Conservation (phyloP, 2,113 vertebrate genomes). For the Otus sunia region DNA sequence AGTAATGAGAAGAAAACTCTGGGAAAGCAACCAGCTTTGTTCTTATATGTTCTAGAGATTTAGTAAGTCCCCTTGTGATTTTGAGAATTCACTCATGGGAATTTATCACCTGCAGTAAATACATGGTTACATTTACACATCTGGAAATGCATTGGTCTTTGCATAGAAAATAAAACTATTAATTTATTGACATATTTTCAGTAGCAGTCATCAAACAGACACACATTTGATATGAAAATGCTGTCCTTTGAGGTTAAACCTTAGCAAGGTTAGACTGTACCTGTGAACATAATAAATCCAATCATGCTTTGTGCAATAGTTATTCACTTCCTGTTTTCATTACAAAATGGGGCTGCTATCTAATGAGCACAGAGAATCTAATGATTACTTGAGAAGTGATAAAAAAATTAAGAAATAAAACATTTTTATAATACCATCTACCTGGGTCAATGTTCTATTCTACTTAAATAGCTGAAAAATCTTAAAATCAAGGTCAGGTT, state of each 20-base stretch:
- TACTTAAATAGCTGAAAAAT: background rate
- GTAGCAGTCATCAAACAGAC: background rate
- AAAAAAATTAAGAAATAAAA: background rate
- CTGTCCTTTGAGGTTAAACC: background rate
- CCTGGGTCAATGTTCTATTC: background rate
- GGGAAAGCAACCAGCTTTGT: background rate
- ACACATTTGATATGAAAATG: background rate
- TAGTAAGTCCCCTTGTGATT: background rate
- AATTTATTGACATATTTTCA: background rate
- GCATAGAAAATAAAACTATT: background rate
- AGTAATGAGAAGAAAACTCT: background rate
- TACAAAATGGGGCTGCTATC: background rate
- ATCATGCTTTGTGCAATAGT: background rate
- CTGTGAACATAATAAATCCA: background rate
- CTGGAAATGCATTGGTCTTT: background rate
- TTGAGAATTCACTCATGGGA: background rate
- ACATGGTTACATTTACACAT: background rate
- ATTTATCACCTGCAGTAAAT: background rate
- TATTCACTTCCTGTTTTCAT: background rate
- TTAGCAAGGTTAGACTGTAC: background rate
- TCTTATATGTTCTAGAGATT: background rate
- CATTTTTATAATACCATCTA: background rate
- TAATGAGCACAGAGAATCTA: background rate
- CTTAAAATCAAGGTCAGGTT: background rate
- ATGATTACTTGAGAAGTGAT: background rate